phyloP scores from a whole-genome alignment of 2,113 vertebrate genomes.

The Phoxinus phoxinus region DNA sequence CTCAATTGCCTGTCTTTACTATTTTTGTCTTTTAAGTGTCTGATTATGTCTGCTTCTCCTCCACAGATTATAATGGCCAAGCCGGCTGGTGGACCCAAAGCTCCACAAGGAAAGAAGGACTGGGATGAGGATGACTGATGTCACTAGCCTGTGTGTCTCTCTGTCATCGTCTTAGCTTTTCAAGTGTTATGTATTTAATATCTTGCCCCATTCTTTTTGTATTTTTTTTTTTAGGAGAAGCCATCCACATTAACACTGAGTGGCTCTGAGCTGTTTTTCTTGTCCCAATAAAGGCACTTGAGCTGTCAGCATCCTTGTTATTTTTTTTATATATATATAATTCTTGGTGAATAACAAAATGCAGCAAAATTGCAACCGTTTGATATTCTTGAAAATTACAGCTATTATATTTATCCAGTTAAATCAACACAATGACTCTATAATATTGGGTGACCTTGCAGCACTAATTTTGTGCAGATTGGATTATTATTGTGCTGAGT shows the following conservation, averaged over 20 bases:
- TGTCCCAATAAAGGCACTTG: constrained; percentile 77
- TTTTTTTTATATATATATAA: neutral
- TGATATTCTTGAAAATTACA: neutral
- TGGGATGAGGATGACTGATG: constrained; percentile 96
- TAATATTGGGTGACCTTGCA: neutral
- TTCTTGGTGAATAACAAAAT: neutral
- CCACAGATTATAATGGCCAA: constrained; percentile 98
- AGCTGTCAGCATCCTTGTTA: constrained; percentile 53
- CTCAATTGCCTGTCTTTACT: neutral
- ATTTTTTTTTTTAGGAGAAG: constrained; percentile 51
- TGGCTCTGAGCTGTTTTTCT: constrained; percentile 44
- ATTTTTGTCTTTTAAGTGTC: neutral
- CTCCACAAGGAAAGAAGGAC: constrained; percentile 92
- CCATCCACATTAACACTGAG: constrained; percentile 20
- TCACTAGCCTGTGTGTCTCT: constrained; percentile 21
- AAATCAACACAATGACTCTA: neutral
- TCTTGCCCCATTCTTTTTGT: constrained; percentile 63
- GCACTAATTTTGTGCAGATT: neutral
- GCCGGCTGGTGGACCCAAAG: constrained; percentile 93
- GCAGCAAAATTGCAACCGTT: neutral
- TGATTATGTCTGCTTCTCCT: neutral
- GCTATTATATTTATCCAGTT: neutral
- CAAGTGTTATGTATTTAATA: constrained; percentile 57
- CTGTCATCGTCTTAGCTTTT: constrained; percentile 31
- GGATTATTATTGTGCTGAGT: neutral